These are phyloP conservation scores for Lampropteryx suffumata DNA, from an alignment of 2,888 invertebrate genomes.

Conservation along the genomic window DNA sequence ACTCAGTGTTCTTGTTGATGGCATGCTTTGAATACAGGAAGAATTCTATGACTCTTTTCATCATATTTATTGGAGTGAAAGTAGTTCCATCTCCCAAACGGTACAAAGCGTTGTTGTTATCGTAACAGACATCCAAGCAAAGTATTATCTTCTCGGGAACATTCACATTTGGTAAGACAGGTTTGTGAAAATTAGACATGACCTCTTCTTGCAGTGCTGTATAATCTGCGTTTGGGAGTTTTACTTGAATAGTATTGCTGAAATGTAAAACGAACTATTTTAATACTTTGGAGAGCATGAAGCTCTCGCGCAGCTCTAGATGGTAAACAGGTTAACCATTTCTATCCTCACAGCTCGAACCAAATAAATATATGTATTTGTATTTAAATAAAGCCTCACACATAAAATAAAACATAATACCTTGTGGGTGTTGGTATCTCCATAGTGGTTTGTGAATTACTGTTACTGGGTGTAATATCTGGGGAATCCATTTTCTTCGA, in stretches of 20 bases:
- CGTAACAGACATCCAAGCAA: constrained; percentile 84
- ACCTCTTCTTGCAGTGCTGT: constrained; percentile 61
- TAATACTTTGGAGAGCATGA: too few species aligned
- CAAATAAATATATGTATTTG: too few species aligned
- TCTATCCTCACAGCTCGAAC: too few species aligned
- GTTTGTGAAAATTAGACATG: constrained; percentile 70
- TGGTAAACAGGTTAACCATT: too few species aligned
- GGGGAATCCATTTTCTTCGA: constrained; percentile 14
- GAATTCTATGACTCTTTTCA: constrained; percentile 84
- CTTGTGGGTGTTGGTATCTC: constrained; percentile 7
- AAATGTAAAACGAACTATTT: constrained; percentile 5
- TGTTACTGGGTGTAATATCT: constrained; percentile 3
- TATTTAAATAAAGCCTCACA: background rate
- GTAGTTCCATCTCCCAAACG: constrained; percentile 79
- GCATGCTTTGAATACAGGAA: constrained; percentile 84
- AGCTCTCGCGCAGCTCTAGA: too few species aligned
- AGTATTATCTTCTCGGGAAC: constrained; percentile 85
- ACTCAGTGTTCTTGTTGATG: constrained; percentile 84
- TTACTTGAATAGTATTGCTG: constrained; percentile 8
- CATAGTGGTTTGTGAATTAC: constrained; percentile 1
- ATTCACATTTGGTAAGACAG: constrained; percentile 76
- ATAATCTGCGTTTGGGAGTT: constrained; percentile 36
- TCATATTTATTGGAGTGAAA: constrained; percentile 83
- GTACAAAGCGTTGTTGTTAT: constrained; percentile 79
- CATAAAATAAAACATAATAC: constrained; percentile 1